These are phyloP conservation scores for Diorhabda sublineata DNA, from an alignment of 1,140 invertebrate genomes.

Conservation along the genomic window DNA sequence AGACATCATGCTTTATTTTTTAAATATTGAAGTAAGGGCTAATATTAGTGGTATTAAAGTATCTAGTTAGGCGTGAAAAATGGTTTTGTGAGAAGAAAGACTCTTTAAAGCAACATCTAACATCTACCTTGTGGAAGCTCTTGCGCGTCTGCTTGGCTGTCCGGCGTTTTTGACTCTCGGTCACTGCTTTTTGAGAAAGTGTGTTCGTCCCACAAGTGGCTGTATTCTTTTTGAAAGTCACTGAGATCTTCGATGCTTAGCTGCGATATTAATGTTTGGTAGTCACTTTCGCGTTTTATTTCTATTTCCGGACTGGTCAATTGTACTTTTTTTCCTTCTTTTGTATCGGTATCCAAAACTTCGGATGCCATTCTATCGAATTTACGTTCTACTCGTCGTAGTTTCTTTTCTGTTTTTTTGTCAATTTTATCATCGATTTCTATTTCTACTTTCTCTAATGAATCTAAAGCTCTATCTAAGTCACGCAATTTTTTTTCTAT, in stretches of 20 bases:
- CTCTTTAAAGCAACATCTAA: slow-evolving; percentile 34
- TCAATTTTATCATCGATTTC: slow-evolving; percentile 18
- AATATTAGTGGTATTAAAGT: slow-evolving; percentile 21
- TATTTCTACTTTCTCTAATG: slow-evolving; percentile 36
- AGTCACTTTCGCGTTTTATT: slow-evolving; percentile 49
- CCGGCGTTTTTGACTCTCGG: slow-evolving; percentile 46
- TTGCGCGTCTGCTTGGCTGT: slow-evolving; percentile 45
- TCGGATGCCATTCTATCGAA: slow-evolving; percentile 56
- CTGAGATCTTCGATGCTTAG: slow-evolving; percentile 51
- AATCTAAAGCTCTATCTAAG: slow-evolving; percentile 44
- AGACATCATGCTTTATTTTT: not conserved
- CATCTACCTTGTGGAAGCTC: slow-evolving; percentile 49
- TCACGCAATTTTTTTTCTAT: slow-evolving; percentile 44
- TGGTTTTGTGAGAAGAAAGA: slow-evolving; percentile 27
- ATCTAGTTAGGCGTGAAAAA: slow-evolving; percentile 31
- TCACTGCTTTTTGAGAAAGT: slow-evolving; percentile 49
- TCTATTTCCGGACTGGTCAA: slow-evolving; percentile 44
- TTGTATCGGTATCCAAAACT: slow-evolving; percentile 37
- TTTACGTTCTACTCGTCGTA: slow-evolving; percentile 53
- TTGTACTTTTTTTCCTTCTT: slow-evolving; percentile 39
- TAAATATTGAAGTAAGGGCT: slow-evolving; percentile 12
- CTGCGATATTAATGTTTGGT: slow-evolving; percentile 50
- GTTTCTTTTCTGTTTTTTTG: slow-evolving; percentile 43
- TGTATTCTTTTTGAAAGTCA: slow-evolving; percentile 48
- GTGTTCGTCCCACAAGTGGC: slow-evolving; percentile 49